A percentile compares a stretch with the other conserved stretches of the same genome.
phyloP scores from a whole-genome alignment of 2,113 vertebrate species.

The Globicephala melas region DNA sequence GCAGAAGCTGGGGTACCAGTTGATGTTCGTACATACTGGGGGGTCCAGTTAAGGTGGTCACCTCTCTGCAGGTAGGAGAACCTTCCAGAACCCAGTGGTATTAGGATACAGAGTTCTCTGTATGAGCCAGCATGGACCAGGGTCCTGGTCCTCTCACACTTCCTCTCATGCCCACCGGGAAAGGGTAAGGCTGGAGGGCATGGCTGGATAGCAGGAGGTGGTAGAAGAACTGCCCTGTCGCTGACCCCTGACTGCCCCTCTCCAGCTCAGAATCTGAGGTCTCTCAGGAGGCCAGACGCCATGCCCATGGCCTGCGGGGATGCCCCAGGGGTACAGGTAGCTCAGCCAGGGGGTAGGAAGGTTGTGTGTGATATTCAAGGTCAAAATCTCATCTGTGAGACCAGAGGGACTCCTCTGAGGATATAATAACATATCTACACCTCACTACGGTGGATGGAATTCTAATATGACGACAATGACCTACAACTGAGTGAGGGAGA shows the following conservation, averaged over 20 bases:
- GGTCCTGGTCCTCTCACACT: neutral
- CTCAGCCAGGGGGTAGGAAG: neutral
- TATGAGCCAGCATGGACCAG: neutral
- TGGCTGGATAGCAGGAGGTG: accelerated
- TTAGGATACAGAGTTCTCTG: neutral
- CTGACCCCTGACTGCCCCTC: neutral
- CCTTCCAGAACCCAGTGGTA: neutral
- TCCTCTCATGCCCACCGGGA: neutral
- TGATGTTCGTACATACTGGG: neutral
- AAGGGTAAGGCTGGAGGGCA: neutral
- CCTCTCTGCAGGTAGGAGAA: neutral
- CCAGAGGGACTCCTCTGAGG: neutral
- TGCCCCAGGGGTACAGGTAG: neutral
- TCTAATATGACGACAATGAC: neutral
- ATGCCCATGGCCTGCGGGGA: neutral
- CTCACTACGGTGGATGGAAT: neutral
- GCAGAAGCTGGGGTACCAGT: neutral
- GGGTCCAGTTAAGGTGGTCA: neutral
- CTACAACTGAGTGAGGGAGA: neutral
- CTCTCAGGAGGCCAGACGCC: neutral
- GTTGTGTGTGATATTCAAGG: neutral
- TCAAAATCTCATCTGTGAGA: neutral
- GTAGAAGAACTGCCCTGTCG: neutral
- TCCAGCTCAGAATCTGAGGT: neutral
- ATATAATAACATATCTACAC: neutral